Conservation (phyloP, 1,140 invertebrate species). For the Scaptomyza montana region DNA sequence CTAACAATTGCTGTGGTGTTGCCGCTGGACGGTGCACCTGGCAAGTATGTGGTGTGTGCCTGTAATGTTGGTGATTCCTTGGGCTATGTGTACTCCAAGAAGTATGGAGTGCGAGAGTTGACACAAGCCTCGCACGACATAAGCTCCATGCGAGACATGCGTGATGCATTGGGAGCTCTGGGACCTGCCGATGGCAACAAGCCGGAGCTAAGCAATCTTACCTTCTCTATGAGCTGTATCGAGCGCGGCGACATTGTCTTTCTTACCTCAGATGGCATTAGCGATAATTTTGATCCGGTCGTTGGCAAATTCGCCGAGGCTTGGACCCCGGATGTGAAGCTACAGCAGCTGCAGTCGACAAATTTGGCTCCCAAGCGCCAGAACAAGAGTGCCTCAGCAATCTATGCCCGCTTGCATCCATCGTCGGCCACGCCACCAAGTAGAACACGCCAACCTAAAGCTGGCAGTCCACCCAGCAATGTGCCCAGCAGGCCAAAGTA, state of each 20-base stretch:
- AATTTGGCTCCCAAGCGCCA: constrained; percentile 76
- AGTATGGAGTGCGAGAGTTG: constrained; percentile 89
- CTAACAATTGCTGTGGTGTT: constrained; percentile 91
- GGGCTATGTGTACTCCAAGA: constrained; percentile 93
- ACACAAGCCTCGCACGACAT: constrained; percentile 96
- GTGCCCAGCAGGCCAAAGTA: constrained; percentile 78
- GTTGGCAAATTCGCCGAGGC: constrained; percentile 94
- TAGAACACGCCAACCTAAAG: constrained; percentile 61
- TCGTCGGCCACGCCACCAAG: constrained; percentile 60
- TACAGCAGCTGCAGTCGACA: constrained; percentile 41
- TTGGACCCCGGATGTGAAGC: constrained; percentile 76
- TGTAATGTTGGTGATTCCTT: constrained; percentile 96
- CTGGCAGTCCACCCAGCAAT: constrained; percentile 53
- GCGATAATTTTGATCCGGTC: constrained; percentile 97
- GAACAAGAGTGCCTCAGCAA: constrained; percentile 79
- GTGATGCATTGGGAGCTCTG: constrained; percentile 94
- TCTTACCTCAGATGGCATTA: constrained; percentile 95
- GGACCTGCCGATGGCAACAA: constrained; percentile 95
- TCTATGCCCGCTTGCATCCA: constrained; percentile 70
- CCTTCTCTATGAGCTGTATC: constrained; percentile 93
- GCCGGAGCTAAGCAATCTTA: constrained; percentile 95
- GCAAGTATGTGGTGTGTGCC: constrained; percentile 91
- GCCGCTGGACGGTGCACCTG: constrained; percentile 84
- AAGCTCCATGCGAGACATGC: constrained; percentile 94
- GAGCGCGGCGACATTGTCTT: constrained; percentile 94